Evolutionary conservation across 2,888 invertebrate species (phyloP), one percentile per base, ranked within the genome.

Genomic region (Drosophila mettleri): DNA sequence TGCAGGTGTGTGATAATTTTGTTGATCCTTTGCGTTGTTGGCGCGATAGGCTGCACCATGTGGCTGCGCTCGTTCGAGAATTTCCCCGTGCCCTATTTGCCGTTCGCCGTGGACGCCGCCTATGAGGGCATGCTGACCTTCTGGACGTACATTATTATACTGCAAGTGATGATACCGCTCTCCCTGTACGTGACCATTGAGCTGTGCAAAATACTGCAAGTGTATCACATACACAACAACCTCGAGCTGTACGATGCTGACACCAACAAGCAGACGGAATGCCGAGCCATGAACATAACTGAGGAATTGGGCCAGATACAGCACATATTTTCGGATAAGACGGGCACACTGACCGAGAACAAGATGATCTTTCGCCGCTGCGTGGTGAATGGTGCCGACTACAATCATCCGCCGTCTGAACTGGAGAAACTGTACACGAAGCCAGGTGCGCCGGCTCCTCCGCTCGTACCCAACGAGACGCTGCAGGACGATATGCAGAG

Each of bases 111-210:
- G 63, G 94, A 95, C 84, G 94, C 95, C 0, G 93, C 94, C 27
- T 94, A 94, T 89, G 96, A 97, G 91, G 97, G 97, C 9, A 94
- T 98, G 88, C 93, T 97, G 58, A 96, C 97, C 78, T 99, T 99
- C 93, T 98, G 97, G 96, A 98, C 98, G 2, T 98, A 97, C 92
- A 96, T 99, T 76, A 98, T 99, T 89, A 96, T 98, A 78, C 94
- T 98, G 61, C 99, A 99, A 94, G 97, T 98, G 69, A 97, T 99
- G 96, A 98, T 99, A 91, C 99, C 99, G 0, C 94, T 99, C 48
- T 98, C 99, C 8, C 93, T 99, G 68, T 99, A 99, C 93, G 99
- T 99, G 57, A 98, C 98, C 3, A 95, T 99, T 88, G 99, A 99
- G 93, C 95, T 99, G 94, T 97, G 98, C 81, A 99, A 99, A 93